Percentiles rank a stretch among this genome's conserved stretches.
phyloP scores from a whole-genome alignment of 2,888 invertebrate species.

The Hofmannophila pseudospretella region DNA sequence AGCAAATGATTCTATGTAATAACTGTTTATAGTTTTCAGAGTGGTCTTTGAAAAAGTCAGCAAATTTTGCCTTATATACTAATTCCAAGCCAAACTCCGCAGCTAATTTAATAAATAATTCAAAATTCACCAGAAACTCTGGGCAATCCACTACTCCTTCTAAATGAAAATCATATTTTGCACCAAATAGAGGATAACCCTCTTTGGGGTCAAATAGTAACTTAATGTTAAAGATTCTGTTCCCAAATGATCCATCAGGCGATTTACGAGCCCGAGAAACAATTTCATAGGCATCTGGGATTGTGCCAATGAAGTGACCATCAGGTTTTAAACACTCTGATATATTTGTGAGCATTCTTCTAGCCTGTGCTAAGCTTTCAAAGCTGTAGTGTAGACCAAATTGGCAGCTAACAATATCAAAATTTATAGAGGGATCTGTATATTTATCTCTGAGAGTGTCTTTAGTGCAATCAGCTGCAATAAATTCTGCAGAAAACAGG shows the following conservation, averaged over 20 bases:
- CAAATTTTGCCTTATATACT: constrained; percentile 84
- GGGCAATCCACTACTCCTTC: constrained; percentile 99
- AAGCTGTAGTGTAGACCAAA: constrained; percentile 99
- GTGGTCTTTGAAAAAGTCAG: constrained; percentile 86
- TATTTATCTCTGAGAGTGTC: constrained; percentile 86
- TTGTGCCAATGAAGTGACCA: constrained; percentile 97
- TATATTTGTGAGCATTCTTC: constrained; percentile 94
- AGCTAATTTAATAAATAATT: constrained; percentile 86
- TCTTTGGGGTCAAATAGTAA: constrained; percentile 81
- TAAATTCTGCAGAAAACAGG: constrained; percentile 92
- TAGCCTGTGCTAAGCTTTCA: constrained; percentile 91
- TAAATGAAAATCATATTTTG: constrained; percentile 95
- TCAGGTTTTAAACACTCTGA: constrained; percentile 92
- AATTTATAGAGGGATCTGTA: constrained; percentile 84
- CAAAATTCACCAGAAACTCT: constrained; percentile 97
- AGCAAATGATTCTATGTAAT: constrained; percentile 86
- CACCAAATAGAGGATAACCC: constrained; percentile 93
- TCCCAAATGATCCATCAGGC: constrained; percentile 82
- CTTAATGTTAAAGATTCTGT: constrained; percentile 86
- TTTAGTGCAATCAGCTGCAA: constrained; percentile 95
- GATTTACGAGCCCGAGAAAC: constrained; percentile 83
- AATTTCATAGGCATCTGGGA: constrained; percentile 95
- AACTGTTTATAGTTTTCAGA: constrained; percentile 65
- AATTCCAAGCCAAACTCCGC: constrained; percentile 84
- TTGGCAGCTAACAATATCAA: constrained; percentile 97